phyloP scores from a whole-genome alignment of 2,113 vertebrate species.

The Indicator maculatus region DNA sequence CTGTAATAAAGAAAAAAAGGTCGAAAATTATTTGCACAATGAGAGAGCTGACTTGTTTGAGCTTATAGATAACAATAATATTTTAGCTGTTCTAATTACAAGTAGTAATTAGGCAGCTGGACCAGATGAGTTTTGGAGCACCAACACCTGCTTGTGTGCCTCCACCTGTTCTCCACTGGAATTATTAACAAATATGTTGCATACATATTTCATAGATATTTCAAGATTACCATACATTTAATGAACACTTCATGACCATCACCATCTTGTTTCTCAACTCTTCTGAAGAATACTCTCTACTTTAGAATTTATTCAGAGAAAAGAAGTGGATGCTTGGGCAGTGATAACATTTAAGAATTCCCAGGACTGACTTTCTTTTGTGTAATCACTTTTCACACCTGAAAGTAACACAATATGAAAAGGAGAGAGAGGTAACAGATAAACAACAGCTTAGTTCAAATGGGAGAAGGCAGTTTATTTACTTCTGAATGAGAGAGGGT shows the following conservation, averaged over 20 bases:
- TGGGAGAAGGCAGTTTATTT: constrained; percentile 39
- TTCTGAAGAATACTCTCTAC: not conserved
- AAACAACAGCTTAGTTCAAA: constrained; percentile 62
- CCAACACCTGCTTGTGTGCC: not conserved
- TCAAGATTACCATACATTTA: not conserved
- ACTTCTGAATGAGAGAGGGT: constrained; percentile 43
- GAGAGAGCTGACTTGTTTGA: not conserved
- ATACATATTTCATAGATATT: not conserved
- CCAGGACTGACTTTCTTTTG: not conserved
- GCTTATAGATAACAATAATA: not conserved
- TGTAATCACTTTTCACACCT: constrained; percentile 32
- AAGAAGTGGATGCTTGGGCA: not conserved
- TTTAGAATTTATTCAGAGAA: not conserved
- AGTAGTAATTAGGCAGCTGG: constrained; percentile 13
- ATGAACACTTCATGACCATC: not conserved
- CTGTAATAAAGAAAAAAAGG: not conserved
- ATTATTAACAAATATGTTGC: not conserved
- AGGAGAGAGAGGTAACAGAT: not conserved
- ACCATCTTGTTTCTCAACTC: not conserved
- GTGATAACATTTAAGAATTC: constrained; percentile 14
- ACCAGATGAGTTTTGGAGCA: not conserved
- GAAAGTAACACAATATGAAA: not conserved
- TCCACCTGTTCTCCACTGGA: not conserved
- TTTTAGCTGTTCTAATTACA: constrained; percentile 17
- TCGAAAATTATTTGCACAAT: accelerated